These are phyloP conservation scores for Cirrhinus molitorella DNA, from an alignment of 2,797 vertebrate species.

Conservation along the genomic window DNA sequence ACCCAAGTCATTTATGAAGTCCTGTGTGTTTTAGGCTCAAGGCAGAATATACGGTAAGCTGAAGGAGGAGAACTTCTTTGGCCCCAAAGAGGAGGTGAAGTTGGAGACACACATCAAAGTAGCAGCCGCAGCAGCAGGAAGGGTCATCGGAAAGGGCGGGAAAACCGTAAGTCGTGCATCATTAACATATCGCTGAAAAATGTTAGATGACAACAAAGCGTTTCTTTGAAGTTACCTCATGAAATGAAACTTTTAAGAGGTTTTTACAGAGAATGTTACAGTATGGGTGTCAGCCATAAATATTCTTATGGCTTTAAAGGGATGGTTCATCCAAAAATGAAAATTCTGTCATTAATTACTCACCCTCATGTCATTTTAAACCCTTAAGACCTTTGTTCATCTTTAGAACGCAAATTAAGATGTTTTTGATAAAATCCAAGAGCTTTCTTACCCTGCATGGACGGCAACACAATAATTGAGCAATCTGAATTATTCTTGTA, in stretches of 20 bases:
- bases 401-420: too few species aligned
- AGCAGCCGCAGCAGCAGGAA: slow-evolving; percentile 89
- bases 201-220: not conserved
- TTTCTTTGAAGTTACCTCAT: not conserved
- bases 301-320: not conserved
- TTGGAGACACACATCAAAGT: slow-evolving; percentile 97
- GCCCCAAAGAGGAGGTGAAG: slow-evolving; percentile 96
- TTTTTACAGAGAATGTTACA: too few species aligned
- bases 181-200: not conserved
- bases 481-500: too few species aligned
- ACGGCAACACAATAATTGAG: too few species aligned
- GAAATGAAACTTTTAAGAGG: not conserved
- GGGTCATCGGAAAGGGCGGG: slow-evolving; percentile 96
- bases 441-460: too few species aligned
- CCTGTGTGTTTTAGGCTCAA: slow-evolving; percentile 81
- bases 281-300: not conserved
- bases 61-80: slow-evolving; percentile 97
- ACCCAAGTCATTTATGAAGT: not conserved
- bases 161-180: slow-evolving; percentile 85
- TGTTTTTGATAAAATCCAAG: too few species aligned
- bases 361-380: too few species aligned
- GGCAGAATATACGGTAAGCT: slow-evolving; percentile 95
- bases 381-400: too few species aligned
- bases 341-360: too few species aligned
- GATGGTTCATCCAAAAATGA: too few species aligned